phyloP scores from a whole-genome alignment of 2,113 vertebrate genomes.

The Asarcornis scutulata region DNA sequence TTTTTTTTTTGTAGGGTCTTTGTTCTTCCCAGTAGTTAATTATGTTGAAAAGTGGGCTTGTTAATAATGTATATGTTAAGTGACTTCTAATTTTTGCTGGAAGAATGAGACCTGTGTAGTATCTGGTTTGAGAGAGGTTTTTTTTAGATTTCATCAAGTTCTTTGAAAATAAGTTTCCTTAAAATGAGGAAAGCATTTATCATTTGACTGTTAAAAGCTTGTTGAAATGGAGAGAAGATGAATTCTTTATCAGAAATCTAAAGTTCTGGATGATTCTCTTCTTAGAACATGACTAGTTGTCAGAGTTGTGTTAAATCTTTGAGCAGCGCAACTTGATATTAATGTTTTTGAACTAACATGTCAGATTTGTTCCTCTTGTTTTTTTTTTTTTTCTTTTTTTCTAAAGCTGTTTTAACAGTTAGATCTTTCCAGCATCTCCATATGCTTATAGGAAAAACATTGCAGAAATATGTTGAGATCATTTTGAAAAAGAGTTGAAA shows the following conservation, averaged over 20 bases:
- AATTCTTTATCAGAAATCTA: neutral
- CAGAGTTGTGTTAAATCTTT: neutral
- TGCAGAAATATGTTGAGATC: neutral
- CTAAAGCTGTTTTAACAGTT: neutral
- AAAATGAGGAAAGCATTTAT: neutral
- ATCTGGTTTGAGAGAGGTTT: neutral
- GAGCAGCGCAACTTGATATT: neutral
- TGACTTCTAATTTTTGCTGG: neutral
- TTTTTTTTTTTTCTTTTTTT: neutral
- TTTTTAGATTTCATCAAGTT: neutral
- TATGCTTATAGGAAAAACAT: neutral
- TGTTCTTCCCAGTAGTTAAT: neutral
- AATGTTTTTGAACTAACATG: neutral
- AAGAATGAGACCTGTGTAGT: neutral
- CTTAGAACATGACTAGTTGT: neutral
- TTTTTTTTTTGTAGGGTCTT: neutral
- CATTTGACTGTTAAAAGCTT: neutral
- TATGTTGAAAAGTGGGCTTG: neutral
- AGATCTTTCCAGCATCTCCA: neutral
- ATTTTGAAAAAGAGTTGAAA: neutral
- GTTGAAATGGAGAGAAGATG: neutral
- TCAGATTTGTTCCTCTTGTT: neutral
- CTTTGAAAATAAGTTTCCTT: neutral
- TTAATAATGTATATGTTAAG: neutral
- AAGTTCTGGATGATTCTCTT: neutral